phyloP scores from a whole-genome alignment of 2,888 invertebrate species.

The Cremastobaeus sp. region DNA sequence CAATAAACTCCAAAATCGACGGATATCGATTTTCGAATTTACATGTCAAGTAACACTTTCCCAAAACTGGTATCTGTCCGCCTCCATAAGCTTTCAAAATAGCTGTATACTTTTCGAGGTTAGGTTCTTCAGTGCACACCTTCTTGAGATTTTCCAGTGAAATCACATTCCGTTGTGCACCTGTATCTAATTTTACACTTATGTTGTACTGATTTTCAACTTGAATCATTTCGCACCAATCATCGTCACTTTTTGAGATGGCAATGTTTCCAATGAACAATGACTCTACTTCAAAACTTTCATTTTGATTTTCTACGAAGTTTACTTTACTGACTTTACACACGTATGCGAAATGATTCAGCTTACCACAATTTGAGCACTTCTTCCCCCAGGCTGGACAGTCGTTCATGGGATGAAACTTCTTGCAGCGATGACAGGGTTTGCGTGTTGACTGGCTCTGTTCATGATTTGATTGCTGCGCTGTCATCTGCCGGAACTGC shows the following conservation, averaged over 20 bases:
- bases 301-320: conserved; percentile 4
- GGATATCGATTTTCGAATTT: conserved; percentile 29
- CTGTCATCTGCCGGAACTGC: not conserved
- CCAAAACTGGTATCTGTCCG: conserved; percentile 22
- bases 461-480: too few relatives aligned
- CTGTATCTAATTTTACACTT: conserved; percentile 48
- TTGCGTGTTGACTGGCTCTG: too few relatives aligned
- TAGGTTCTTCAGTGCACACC: conserved; percentile 18
- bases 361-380: conserved; percentile 44
- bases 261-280: too few relatives aligned
- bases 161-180: conserved; percentile 48
- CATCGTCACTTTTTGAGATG: conserved; percentile 1
- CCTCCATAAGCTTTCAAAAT: conserved; percentile 42
- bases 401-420: conserved; percentile 22
- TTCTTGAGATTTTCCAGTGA: conserved; percentile 26
- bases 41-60: conserved; percentile 40
- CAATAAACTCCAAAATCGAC: conserved; percentile 35
- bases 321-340: conserved; percentile 27
- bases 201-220: not conserved
- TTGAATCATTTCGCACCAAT: conserved; percentile 36
- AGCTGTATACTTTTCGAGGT: conserved; percentile 16
- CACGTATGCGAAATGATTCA: conserved; percentile 54
- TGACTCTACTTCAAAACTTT: conserved; percentile 19
- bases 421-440: conserved; percentile 44
- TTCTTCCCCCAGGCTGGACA: conserved; percentile 57